A percentile compares a stretch with the other conserved stretches of the same genome.
These are phyloP conservation scores for Scalopus aquaticus DNA, from an alignment of 2,113 vertebrate genomes.

Conservation along the genomic window DNA sequence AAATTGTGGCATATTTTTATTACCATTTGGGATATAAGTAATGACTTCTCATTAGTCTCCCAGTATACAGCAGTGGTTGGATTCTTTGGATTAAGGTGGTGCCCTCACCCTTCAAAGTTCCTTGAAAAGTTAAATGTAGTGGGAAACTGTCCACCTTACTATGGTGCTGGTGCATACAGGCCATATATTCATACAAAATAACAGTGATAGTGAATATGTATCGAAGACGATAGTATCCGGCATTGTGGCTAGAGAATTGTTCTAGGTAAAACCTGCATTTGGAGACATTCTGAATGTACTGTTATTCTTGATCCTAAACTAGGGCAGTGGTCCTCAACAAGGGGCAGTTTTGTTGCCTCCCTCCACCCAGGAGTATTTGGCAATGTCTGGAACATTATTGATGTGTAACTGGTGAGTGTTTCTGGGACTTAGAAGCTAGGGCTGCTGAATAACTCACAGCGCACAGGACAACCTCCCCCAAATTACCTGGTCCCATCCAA, in stretches of 20 bases:
- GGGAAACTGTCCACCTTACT: background rate
- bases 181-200: background rate
- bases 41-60: background rate
- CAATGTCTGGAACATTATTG: background rate
- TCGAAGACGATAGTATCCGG: background rate
- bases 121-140: background rate
- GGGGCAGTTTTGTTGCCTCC: background rate
- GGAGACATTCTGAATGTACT: background rate
- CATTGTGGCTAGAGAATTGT: background rate
- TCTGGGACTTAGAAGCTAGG: background rate
- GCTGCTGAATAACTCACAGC: background rate
- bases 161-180: background rate
- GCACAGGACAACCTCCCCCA: background rate
- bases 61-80: background rate
- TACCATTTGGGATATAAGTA: background rate
- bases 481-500: background rate
- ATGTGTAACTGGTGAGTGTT: background rate
- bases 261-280: background rate
- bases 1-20: background rate
- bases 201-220: background rate
- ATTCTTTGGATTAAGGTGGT: background rate
- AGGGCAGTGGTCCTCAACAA: background rate
- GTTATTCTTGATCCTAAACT: background rate
- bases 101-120: background rate
- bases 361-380: background rate